phyloP scores from a whole-genome alignment of 2,888 invertebrate genomes.

The Rutpela maculata region DNA sequence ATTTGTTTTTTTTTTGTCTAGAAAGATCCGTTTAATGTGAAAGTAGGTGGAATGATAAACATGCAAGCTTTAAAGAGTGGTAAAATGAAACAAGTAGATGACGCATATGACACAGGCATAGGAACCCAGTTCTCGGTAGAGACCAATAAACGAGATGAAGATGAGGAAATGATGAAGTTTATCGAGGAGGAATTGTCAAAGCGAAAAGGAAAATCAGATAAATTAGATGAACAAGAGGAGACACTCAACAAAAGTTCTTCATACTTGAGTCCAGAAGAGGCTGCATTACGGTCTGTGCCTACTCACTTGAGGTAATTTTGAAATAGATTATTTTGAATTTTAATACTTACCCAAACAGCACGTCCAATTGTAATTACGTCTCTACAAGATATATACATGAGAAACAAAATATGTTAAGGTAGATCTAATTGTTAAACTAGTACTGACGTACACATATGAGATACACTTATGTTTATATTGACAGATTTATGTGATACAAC shows the following conservation, averaged over 20 bases:
- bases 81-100: conserved; percentile 88
- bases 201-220: conserved; percentile 77
- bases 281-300: conserved; percentile 91
- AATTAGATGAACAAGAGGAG: conserved; percentile 71
- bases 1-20: conserved; percentile 67
- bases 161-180: conserved; percentile 97
- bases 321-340: conserved; percentile 9
- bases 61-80: conserved; percentile 90
- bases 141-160: conserved; percentile 98
- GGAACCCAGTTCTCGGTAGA: conserved; percentile 98
- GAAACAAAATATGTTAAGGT: too few relatives aligned
- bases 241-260: conserved; percentile 50
- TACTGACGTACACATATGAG: too few relatives aligned
- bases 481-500: too few relatives aligned
- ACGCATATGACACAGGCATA: conserved; percentile 94
- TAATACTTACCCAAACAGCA: too few relatives aligned
- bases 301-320: conserved; percentile 62
- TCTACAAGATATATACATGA: too few relatives aligned
- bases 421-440: too few relatives aligned
- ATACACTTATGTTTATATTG: too few relatives aligned
- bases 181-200: conserved; percentile 93
- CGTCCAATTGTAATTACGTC: too few relatives aligned
- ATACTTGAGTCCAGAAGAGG: conserved; percentile 87
- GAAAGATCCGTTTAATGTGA: conserved; percentile 86
- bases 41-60: conserved; percentile 91